Percentiles rank a stretch among this genome's conserved stretches.
These are phyloP conservation scores for Homarus americanus DNA, from an alignment of 1,140 invertebrate genomes.

Conservation along the genomic window DNA sequence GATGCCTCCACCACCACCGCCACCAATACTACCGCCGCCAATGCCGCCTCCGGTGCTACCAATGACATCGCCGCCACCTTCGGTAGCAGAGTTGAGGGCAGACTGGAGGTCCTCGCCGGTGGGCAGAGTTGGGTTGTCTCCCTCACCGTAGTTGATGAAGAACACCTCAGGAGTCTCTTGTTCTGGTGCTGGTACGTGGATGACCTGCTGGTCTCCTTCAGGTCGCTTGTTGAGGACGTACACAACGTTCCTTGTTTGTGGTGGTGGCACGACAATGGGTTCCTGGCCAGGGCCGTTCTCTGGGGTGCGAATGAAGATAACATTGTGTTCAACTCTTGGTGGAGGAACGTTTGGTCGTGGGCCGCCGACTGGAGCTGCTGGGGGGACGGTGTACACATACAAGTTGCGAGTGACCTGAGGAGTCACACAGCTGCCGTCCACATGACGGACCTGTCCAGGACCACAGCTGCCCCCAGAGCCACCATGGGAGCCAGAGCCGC, in stretches of 20 bases:
- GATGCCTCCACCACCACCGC: neutral
- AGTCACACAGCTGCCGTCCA: conserved; percentile 38
- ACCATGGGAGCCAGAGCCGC: neutral
- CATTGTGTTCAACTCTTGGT: conserved; percentile 41
- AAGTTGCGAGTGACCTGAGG: conserved; percentile 23
- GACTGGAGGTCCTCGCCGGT: conserved; percentile 42
- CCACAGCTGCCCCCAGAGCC: neutral
- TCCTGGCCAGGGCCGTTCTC: neutral
- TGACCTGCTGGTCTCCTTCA: neutral
- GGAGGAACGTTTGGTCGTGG: neutral
- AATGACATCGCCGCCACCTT: conserved; percentile 14
- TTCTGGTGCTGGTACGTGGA: conserved; percentile 14
- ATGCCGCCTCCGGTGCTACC: conserved; percentile 5
- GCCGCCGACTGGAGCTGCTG: neutral
- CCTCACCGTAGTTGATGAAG: conserved; percentile 21
- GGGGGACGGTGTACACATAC: conserved; percentile 24
- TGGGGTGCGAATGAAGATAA: conserved; percentile 34
- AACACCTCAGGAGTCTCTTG: conserved; percentile 17
- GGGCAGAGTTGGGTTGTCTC: conserved; percentile 41
- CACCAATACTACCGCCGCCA: neutral
- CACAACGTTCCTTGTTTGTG: conserved; percentile 28
- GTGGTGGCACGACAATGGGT: conserved; percentile 39
- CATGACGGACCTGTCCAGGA: conserved; percentile 16
- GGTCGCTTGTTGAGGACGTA: conserved; percentile 29
- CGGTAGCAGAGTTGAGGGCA: conserved; percentile 8